These are phyloP conservation scores for Xylophagus ater DNA, from an alignment of 2,888 invertebrate species.

Conservation along the genomic window DNA sequence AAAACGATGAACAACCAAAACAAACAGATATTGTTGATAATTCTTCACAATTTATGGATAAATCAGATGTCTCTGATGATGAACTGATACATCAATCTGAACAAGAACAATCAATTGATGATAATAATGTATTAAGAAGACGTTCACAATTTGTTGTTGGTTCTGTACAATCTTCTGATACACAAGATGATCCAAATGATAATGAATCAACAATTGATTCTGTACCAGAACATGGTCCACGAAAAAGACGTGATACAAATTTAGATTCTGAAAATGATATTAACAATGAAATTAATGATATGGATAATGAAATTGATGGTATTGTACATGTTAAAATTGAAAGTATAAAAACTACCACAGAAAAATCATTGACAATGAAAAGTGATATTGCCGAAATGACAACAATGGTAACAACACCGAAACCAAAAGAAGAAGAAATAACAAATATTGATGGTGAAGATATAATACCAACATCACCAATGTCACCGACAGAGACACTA, in stretches of 20 bases:
- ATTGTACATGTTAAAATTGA: conserved; percentile 20
- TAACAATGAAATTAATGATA: conserved; percentile 39
- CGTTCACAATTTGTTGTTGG: conserved; percentile 55
- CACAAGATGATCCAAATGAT: conserved; percentile 25
- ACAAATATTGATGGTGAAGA: conserved; percentile 8
- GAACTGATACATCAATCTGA: background rate
- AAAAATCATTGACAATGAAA: background rate
- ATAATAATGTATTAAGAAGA: conserved; percentile 15
- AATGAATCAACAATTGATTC: conserved; percentile 45
- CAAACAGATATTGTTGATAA: too few species aligned
- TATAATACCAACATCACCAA: conserved; percentile 4
- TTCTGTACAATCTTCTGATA: conserved; percentile 34
- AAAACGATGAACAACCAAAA: conserved; percentile 2
- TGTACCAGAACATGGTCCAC: conserved; percentile 54
- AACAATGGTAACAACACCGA: conserved; percentile 14
- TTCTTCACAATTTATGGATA: too few species aligned
- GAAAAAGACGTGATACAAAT: conserved; percentile 9
- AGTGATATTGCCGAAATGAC: conserved; percentile 8
- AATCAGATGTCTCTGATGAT: background rate
- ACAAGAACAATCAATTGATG: conserved; percentile 7
- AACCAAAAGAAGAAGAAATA: conserved; percentile 11
- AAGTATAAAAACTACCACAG: conserved; percentile 3
- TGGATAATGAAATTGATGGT: conserved; percentile 44
- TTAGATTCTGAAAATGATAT: background rate
- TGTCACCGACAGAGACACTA: conserved; percentile 9